phyloP scores from a whole-genome alignment of 2,797 vertebrate species.

The Sebastes hopkinsi region DNA sequence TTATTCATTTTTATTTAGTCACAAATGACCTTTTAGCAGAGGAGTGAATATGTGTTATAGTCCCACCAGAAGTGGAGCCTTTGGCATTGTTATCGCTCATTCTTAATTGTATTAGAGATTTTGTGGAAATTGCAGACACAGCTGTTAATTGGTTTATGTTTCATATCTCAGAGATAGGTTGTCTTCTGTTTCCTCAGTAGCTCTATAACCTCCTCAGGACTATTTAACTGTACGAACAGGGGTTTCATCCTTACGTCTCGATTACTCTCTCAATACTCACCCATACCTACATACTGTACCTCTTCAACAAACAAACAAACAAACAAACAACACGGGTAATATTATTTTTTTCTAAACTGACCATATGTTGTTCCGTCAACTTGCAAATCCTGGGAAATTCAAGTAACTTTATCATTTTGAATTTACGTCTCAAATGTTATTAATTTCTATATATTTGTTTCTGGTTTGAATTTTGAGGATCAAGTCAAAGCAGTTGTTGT shows the following conservation, averaged over 20 bases:
- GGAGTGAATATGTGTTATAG: slow-evolving; percentile 18
- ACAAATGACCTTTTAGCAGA: slow-evolving; percentile 33
- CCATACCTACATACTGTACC: not conserved
- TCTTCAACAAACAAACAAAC: not conserved
- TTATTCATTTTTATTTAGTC: slow-evolving; percentile 20
- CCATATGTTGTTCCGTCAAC: not conserved
- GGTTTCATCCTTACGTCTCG: not conserved
- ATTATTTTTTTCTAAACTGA: not conserved
- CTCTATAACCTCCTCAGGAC: slow-evolving; percentile 3
- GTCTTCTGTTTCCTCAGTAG: slow-evolving; percentile 1
- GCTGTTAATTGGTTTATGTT: slow-evolving; percentile 62
- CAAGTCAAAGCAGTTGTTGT: not conserved
- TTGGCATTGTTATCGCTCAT: slow-evolving; percentile 41
- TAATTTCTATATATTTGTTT: not conserved
- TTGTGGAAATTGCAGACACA: slow-evolving; percentile 46
- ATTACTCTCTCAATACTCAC: not conserved
- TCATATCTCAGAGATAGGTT: slow-evolving; percentile 42
- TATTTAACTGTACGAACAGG: not conserved
- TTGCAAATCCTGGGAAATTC: not conserved
- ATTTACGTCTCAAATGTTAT: not conserved
- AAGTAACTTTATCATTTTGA: not conserved
- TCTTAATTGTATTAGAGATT: slow-evolving; percentile 63
- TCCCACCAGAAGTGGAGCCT: slow-evolving; percentile 21
- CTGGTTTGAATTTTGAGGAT: not conserved
- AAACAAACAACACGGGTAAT: not conserved